These are phyloP conservation scores for Hydractinia echinata DNA, from an alignment of 30 jellyfish, hydroid and myxozoan species.

Conservation along the genomic window DNA sequence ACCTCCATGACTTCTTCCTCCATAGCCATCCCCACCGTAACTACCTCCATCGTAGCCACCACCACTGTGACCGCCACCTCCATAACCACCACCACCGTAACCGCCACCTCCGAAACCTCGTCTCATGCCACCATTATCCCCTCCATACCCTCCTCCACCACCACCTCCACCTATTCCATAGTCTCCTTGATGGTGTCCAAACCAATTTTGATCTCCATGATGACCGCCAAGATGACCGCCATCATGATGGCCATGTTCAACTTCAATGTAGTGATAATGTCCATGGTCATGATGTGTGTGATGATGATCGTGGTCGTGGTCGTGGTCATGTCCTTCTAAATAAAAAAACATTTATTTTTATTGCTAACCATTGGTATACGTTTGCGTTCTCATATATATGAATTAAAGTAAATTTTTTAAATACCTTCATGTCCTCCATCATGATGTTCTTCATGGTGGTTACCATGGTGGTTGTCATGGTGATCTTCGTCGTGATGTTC, in stretches of 20 bases:
- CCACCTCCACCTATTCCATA: constrained; percentile 8
- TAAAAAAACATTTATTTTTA: neutral
- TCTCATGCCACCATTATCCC: neutral
- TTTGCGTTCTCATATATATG: neutral
- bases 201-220: constrained; percentile 29
- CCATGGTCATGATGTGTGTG: constrained; percentile 61
- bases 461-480: constrained; percentile 18
- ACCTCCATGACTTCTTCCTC: constrained; percentile 24
- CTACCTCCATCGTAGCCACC: constrained; percentile 15
- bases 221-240: constrained; percentile 40
- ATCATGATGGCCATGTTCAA: constrained; percentile 41
- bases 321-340: constrained; percentile 14
- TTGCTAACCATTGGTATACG: neutral
- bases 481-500: no score
- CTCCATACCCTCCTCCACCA: constrained; percentile 53
- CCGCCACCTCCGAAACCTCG: constrained; percentile 3
- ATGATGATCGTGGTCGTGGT: constrained; percentile 40
- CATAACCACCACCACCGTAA: constrained; percentile 6
- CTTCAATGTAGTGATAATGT: constrained; percentile 33
- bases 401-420: neutral
- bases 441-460: constrained; percentile 6
- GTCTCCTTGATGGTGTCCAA: constrained; percentile 8
- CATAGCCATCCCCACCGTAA: neutral
- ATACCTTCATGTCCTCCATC: neutral
- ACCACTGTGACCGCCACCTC: constrained; percentile 22